Evolutionary conservation across 2,888 invertebrate genomes (phyloP).

Genomic region (Drosophila yooni): DNA sequence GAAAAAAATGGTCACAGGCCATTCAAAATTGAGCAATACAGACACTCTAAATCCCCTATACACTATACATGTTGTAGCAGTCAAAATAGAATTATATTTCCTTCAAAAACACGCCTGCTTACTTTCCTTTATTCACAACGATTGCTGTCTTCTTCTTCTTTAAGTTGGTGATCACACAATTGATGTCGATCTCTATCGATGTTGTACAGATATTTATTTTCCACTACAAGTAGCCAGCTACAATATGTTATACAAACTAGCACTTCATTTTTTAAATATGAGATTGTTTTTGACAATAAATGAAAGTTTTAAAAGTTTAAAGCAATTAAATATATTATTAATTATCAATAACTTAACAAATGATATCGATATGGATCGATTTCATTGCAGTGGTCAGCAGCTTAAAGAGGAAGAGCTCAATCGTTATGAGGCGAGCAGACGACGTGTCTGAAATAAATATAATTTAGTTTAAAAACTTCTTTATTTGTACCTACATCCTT

Average conservation of each 20-base stretch:
- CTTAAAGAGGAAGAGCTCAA: not conserved
- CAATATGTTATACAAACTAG: not conserved
- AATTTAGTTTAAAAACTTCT: not conserved
- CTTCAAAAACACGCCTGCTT: not conserved
- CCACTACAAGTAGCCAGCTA: not conserved
- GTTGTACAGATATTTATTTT: no score
- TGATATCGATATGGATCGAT: no score
- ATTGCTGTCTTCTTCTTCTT: not conserved
- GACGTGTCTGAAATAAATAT: not conserved
- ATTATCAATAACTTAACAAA: not conserved
- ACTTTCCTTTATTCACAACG: not conserved
- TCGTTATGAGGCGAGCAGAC: not conserved
- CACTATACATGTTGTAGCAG: not conserved
- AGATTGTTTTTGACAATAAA: not conserved
- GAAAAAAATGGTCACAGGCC: conserved; percentile 18
- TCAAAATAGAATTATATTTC: not conserved
- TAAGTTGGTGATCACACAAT: not conserved
- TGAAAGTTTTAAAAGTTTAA: not conserved
- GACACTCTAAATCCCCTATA: conserved; percentile 12
- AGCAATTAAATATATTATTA: not conserved
- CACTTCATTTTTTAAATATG: not conserved
- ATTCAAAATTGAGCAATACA: not conserved
- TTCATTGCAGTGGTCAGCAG: no score
- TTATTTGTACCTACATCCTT: not conserved
- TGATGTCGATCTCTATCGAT: not conserved